A percentile compares a stretch with the other conserved stretches of the same genome.
Evolutionary conservation across 2,797 vertebrate genomes (phyloP).

Genomic region (Microctenopoma stevenorrisi): DNA sequence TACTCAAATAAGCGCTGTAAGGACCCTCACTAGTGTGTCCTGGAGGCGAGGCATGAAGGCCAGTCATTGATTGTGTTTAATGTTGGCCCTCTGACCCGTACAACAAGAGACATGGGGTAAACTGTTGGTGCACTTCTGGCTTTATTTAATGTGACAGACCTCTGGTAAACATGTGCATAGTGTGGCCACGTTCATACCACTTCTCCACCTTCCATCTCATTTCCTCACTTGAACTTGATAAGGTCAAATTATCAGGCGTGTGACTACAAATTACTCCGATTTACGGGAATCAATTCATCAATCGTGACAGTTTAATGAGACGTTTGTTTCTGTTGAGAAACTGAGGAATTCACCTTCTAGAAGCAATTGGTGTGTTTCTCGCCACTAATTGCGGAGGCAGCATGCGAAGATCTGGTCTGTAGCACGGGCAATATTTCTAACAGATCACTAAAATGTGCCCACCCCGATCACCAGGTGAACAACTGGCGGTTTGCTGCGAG

Average conservation of each 20-base stretch:
- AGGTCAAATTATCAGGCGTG: slow-evolving; percentile 48
- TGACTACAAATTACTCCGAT: slow-evolving; percentile 38
- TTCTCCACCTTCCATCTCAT: slow-evolving; percentile 36
- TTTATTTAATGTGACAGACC: slow-evolving; percentile 74
- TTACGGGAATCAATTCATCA: slow-evolving; percentile 66
- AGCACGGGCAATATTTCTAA: slow-evolving; percentile 58
- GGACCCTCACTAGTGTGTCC: slow-evolving; percentile 51
- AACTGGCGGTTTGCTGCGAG: slow-evolving; percentile 45
- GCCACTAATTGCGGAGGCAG: not conserved
- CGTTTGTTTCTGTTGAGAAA: slow-evolving; percentile 59
- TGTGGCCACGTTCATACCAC: slow-evolving; percentile 16
- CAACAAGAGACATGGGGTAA: slow-evolving; percentile 76
- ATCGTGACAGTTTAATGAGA: slow-evolving; percentile 53
- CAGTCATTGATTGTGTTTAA: slow-evolving; percentile 76
- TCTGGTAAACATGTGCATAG: slow-evolving; percentile 57
- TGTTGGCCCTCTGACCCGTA: slow-evolving; percentile 67
- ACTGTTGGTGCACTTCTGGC: slow-evolving; percentile 56
- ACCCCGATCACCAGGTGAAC: slow-evolving; percentile 64
- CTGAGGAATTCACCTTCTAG: slow-evolving; percentile 42
- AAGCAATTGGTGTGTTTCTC: slow-evolving; percentile 18
- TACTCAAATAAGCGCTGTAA: slow-evolving; percentile 54
- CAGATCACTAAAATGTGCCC: slow-evolving; percentile 56
- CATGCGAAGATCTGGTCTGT: slow-evolving; percentile 60
- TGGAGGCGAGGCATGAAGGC: slow-evolving; percentile 48
- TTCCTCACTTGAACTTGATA: slow-evolving; percentile 54